Conservation (phyloP, 2,888 invertebrate species). For the Abrostola tripartita region DNA sequence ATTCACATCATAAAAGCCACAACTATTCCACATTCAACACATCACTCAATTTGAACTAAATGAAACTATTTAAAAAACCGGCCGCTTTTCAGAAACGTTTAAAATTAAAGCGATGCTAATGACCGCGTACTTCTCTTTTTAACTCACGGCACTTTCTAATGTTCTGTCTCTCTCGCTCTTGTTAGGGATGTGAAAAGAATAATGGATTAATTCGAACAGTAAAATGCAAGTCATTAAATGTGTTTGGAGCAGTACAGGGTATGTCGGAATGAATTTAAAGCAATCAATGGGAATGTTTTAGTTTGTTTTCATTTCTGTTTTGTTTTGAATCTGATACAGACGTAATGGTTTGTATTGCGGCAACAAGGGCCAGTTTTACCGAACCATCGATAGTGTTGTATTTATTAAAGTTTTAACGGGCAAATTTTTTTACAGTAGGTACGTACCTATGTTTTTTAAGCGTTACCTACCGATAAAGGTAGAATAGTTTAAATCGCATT, state of each 20-base stretch:
- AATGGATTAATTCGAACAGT: slow-evolving; percentile 61
- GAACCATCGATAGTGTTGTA: slow-evolving; percentile 1
- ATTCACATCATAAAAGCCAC: slow-evolving; percentile 25
- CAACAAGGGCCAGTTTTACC: neutral
- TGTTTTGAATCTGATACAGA: slow-evolving; percentile 14
- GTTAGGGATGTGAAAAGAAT: slow-evolving; percentile 62
- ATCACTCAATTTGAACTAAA: slow-evolving; percentile 62
- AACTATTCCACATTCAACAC: slow-evolving; percentile 60
- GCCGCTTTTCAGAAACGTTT: slow-evolving; percentile 55
- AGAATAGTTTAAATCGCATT: too few species aligned
- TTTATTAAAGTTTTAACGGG: neutral
- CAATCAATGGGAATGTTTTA: slow-evolving; percentile 26
- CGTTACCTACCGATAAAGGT: neutral
- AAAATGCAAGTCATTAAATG: slow-evolving; percentile 62
- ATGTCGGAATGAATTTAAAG: slow-evolving; percentile 51
- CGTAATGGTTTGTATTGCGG: slow-evolving; percentile 8
- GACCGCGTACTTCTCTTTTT: slow-evolving; percentile 48
- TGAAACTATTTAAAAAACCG: slow-evolving; percentile 61
- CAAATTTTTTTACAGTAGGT: neutral
- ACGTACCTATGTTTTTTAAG: neutral
- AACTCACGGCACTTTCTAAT: slow-evolving; percentile 19
- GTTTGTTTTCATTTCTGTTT: slow-evolving; percentile 20
- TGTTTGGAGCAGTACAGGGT: slow-evolving; percentile 49
- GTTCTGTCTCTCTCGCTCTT: slow-evolving; percentile 45
- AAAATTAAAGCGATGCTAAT: slow-evolving; percentile 63